A percentile compares a stretch with the other conserved stretches of the same genome.
These are phyloP conservation scores for Meandrina meandrites DNA, from an alignment of 92 coral and sea anemone genomes.

Conservation along the genomic window DNA sequence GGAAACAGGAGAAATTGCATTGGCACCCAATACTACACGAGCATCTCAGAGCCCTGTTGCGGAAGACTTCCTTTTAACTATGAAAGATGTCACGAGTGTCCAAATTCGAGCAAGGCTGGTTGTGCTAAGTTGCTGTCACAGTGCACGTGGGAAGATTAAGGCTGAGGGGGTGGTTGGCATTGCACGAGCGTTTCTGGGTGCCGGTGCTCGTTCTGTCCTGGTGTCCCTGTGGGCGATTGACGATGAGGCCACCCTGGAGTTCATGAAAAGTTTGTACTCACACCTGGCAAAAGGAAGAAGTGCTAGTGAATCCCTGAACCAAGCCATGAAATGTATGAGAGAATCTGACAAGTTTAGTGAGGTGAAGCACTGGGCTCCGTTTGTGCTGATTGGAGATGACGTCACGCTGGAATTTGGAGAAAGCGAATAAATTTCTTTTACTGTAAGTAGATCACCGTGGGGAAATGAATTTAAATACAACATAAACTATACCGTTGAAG, in stretches of 20 bases:
- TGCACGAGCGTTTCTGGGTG: too few species aligned
- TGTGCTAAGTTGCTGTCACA: too few species aligned
- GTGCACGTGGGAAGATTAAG: too few species aligned
- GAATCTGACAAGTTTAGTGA: background rate
- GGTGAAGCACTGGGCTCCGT: background rate
- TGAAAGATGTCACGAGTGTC: too few species aligned
- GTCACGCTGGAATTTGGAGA: background rate
- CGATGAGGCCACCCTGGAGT: background rate
- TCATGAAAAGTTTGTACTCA: background rate
- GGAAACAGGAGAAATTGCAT: too few species aligned
- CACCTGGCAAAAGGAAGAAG: background rate
- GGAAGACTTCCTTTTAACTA: too few species aligned
- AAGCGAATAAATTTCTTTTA: background rate
- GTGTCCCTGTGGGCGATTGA: background rate
- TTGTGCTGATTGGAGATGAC: background rate
- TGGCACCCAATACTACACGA: too few species aligned
- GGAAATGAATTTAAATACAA: too few species aligned
- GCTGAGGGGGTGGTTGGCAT: too few species aligned
- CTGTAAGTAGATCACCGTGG: background rate
- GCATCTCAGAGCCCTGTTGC: too few species aligned
- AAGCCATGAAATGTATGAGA: background rate
- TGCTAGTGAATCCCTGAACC: background rate
- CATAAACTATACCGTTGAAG: too few species aligned
- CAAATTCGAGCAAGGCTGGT: too few species aligned
- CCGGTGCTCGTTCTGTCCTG: background rate